Evolutionary conservation across 37 sponge, comb jelly and placozoan genomes (phyloP).

Genomic region (Oopsacas minuta): DNA sequence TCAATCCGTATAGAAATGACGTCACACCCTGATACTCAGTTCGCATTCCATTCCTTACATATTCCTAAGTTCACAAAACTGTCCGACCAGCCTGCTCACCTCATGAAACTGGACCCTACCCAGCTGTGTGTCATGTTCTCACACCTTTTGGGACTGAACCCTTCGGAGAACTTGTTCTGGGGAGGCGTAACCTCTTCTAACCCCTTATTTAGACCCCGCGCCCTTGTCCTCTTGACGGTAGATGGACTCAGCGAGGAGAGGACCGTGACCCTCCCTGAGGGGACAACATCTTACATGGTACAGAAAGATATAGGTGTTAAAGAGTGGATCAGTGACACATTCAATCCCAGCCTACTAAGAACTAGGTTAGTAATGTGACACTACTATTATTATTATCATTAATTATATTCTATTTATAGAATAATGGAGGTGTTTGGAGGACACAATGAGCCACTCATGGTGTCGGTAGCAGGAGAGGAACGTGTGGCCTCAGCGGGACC

Average conservation of each 20-base stretch:
- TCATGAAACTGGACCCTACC: not conserved
- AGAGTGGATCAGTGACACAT: not conserved
- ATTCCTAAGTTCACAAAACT: not conserved
- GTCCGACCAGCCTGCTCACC: not conserved
- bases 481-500: not conserved
- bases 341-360: not conserved
- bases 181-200: not conserved
- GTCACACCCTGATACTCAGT: not conserved
- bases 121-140: not conserved
- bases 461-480: not conserved
- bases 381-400: not conserved
- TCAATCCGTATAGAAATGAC: not conserved
- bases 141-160: not conserved
- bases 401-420: not conserved
- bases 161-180: not conserved
- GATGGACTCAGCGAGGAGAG: not conserved
- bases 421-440: not conserved
- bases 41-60: not conserved
- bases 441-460: not conserved
- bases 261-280: not conserved
- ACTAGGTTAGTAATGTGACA: not conserved
- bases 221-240: not conserved
- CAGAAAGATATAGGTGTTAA: not conserved
- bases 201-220: not conserved
- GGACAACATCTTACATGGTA: not conserved